Conservation (phyloP, 2,113 vertebrate species). For the Sapayoa aenigma region DNA sequence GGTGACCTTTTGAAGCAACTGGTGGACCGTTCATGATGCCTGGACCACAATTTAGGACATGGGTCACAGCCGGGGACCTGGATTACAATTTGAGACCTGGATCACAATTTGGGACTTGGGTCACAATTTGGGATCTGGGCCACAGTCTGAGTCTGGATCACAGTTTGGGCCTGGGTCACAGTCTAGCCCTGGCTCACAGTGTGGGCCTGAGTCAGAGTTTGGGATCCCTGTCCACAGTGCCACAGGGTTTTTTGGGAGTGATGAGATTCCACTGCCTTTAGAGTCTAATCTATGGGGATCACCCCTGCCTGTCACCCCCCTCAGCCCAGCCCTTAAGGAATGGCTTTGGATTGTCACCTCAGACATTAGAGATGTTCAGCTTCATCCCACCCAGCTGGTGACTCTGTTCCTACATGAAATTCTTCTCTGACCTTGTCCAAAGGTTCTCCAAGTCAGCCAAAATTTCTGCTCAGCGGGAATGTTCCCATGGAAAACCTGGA, state of each 20-base stretch:
- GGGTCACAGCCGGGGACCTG: background rate
- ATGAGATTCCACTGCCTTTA: background rate
- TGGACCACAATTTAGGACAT: background rate
- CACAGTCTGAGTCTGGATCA: no score
- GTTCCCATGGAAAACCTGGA: background rate
- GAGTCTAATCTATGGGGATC: background rate
- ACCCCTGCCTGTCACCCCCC: background rate
- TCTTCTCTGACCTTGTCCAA: background rate
- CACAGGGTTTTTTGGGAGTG: background rate
- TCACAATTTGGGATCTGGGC: no score
- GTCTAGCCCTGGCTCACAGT: no score
- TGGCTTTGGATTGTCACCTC: background rate
- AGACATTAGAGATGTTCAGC: background rate
- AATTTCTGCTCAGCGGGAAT: background rate
- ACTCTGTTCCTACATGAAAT: background rate
- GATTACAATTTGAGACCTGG: no score
- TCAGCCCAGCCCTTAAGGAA: background rate
- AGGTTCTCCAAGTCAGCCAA: background rate
- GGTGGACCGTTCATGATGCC: fast-evolving
- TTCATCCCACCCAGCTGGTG: background rate
- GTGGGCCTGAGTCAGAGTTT: no score
- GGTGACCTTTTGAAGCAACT: background rate
- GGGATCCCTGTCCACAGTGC: background rate
- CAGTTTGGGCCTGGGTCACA: no score
- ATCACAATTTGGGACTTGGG: no score